Evolutionary conservation across 2,888 invertebrate species (phyloP).

Genomic region (Aethes cnicana): DNA sequence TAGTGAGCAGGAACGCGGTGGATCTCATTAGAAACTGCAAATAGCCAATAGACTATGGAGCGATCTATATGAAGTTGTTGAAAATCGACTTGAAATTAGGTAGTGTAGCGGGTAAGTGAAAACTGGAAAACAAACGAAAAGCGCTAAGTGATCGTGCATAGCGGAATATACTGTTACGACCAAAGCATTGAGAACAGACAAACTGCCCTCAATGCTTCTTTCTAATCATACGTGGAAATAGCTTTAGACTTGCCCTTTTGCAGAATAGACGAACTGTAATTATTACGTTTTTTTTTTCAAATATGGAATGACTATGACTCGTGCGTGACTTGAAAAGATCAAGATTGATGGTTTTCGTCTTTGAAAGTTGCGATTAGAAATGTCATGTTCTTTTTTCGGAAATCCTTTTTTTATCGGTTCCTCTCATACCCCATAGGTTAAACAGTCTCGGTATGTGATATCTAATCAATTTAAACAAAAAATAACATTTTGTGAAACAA

Average conservation of each 20-base stretch:
- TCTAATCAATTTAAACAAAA: too few species aligned
- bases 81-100: slow-evolving; percentile 14
- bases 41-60: not conserved
- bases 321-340: too few species aligned
- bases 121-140: slow-evolving; percentile 23
- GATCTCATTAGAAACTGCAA: too few species aligned
- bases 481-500: too few species aligned
- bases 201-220: slow-evolving; percentile 17
- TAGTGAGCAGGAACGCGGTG: too few species aligned
- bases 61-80: slow-evolving; percentile 16
- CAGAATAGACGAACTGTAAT: not conserved
- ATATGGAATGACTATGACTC: too few species aligned
- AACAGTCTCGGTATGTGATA: too few species aligned
- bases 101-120: slow-evolving; percentile 21
- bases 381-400: too few species aligned
- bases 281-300: not conserved
- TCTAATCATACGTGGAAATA: slow-evolving; percentile 1
- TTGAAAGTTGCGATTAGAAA: too few species aligned
- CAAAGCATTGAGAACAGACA: slow-evolving; percentile 3
- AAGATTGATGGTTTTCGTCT: too few species aligned
- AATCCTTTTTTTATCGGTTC: too few species aligned
- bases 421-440: too few species aligned
- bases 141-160: slow-evolving; percentile 26
- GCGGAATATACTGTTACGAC: slow-evolving; percentile 33
- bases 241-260: slow-evolving; percentile 10